Conservation (phyloP, 2,797 vertebrate genomes). For the Sus cebifrons region DNA sequence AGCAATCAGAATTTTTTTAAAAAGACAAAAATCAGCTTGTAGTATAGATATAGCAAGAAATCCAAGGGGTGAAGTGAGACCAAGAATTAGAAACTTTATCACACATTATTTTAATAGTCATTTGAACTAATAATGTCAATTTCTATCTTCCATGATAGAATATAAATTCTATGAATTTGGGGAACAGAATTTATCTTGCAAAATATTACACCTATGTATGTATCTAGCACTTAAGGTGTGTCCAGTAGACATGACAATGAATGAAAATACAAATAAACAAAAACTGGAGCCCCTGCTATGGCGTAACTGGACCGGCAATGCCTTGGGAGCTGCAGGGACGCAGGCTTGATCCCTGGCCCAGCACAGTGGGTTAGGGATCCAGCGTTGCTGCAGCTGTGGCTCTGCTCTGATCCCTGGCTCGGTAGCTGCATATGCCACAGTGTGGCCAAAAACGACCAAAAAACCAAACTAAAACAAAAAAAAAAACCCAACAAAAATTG, state of each 20-base stretch:
- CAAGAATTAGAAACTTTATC: background rate
- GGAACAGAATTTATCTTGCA: constrained; percentile 12
- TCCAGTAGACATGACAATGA: background rate
- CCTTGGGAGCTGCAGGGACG: too few relatives aligned
- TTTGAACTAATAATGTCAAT: background rate
- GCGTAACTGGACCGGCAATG: too few relatives aligned
- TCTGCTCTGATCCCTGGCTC: too few relatives aligned
- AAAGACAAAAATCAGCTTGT: background rate
- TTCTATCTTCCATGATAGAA: background rate
- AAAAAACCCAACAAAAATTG: background rate
- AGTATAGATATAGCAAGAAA: background rate
- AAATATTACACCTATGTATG: background rate
- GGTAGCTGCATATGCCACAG: too few relatives aligned
- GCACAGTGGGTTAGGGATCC: too few relatives aligned
- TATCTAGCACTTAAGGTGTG: background rate
- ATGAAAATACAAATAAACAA: background rate
- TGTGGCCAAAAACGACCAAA: too few relatives aligned
- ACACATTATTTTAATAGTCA: constrained; percentile 15
- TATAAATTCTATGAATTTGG: background rate
- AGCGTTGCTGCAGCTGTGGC: too few relatives aligned
- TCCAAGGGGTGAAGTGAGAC: background rate
- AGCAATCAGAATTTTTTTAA: background rate
- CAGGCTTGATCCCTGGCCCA: too few relatives aligned
- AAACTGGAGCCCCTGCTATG: background rate
- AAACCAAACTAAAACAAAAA: too few relatives aligned